These are phyloP conservation scores for Conopomorpha cramerella DNA, from an alignment of 1,140 invertebrate species.

Conservation along the genomic window DNA sequence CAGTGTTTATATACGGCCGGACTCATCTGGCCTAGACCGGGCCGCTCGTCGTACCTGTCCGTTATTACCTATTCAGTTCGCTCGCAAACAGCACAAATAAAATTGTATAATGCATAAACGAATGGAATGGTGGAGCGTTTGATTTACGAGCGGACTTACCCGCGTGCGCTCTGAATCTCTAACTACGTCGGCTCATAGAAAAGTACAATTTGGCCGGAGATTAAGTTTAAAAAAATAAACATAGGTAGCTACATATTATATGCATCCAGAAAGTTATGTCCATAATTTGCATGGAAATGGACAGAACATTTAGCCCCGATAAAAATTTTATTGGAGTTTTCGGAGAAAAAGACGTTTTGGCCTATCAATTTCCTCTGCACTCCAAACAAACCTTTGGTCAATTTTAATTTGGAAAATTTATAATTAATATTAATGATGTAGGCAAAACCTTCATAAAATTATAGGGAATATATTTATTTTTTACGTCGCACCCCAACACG, in stretches of 20 bases:
- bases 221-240: neutral
- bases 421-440: neutral
- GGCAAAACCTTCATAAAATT: neutral
- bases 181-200: conserved; percentile 13
- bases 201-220: neutral
- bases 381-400: neutral
- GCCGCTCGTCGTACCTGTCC: too few species aligned
- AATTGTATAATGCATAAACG: conserved; percentile 61
- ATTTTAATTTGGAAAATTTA: neutral
- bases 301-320: too few species aligned
- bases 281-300: too few species aligned
- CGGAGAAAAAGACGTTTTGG: neutral
- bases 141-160: conserved; percentile 44
- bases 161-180: conserved; percentile 44
- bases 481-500: neutral
- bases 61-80: conserved; percentile 58
- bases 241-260: too few species aligned
- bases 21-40: too few species aligned
- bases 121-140: conserved; percentile 54
- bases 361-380: neutral
- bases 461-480: neutral
- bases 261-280: too few species aligned
- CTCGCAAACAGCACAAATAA: conserved; percentile 59
- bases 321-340: neutral
- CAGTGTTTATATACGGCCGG: too few species aligned